Evolutionary conservation across 1,140 invertebrate species (phyloP).

Genomic region (Anoplolepis gracilipes): DNA sequence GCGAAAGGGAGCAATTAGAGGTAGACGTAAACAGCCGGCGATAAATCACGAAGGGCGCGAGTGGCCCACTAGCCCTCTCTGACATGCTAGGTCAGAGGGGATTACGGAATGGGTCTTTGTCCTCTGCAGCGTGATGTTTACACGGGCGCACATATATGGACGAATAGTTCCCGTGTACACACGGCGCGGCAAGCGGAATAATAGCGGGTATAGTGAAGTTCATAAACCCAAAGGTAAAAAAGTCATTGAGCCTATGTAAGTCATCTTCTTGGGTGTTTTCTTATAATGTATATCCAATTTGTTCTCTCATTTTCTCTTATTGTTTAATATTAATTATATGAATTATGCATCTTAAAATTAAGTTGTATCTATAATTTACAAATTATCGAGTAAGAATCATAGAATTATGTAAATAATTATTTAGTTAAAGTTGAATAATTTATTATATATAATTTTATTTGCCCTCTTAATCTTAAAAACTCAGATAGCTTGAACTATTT

Average conservation of each 20-base stretch:
- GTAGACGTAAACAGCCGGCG: conserved; percentile 39
- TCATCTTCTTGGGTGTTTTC: background rate
- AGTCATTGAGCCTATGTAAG: background rate
- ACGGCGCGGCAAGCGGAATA: background rate
- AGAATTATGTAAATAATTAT: background rate
- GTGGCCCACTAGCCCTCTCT: conserved; percentile 22
- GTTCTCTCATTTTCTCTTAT: background rate
- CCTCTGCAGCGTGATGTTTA: conserved; percentile 21
- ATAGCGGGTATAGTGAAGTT: background rate
- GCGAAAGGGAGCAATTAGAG: conserved; percentile 39
- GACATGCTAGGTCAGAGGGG: conserved; percentile 36
- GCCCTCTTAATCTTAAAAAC: too few relatives aligned
- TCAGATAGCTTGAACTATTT: background rate
- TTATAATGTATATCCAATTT: background rate
- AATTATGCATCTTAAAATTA: background rate
- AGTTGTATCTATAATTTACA: too few relatives aligned
- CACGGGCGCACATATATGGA: background rate
- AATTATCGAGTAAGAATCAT: too few relatives aligned
- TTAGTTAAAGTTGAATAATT: background rate
- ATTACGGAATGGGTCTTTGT: conserved; percentile 54
- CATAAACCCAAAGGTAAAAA: conserved; percentile 5
- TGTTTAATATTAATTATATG: too few relatives aligned
- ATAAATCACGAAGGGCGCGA: conserved; percentile 45
- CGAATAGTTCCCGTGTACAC: conserved; percentile 20
- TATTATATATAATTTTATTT: background rate